These are phyloP conservation scores for Gymnosoma rotundatum DNA, from an alignment of 2,888 invertebrate genomes.

Conservation along the genomic window DNA sequence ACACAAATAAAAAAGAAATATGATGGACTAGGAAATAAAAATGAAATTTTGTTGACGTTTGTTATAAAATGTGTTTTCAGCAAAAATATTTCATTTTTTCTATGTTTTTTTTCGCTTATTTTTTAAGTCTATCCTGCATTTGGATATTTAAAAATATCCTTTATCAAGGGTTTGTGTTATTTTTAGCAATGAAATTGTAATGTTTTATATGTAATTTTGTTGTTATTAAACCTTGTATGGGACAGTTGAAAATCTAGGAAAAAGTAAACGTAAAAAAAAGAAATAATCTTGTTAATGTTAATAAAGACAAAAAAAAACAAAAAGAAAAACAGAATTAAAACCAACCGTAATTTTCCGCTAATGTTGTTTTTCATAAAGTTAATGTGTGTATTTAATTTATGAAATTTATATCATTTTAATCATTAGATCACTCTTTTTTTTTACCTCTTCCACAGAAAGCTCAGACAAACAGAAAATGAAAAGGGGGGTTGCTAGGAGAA, in stretches of 20 bases:
- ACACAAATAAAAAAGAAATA: constrained; percentile 14
- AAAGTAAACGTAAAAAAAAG: neutral
- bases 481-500: constrained; percentile 14
- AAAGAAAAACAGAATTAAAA: constrained; percentile 27
- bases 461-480: neutral
- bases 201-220: constrained; percentile 56
- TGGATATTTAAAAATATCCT: constrained; percentile 72
- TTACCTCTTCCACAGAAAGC: neutral
- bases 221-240: constrained; percentile 47
- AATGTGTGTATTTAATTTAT: constrained; percentile 79
- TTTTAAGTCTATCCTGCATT: constrained; percentile 76
- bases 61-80: constrained; percentile 75
- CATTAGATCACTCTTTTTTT: constrained; percentile 51
- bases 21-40: constrained; percentile 55
- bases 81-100: constrained; percentile 50
- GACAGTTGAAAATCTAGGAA: constrained; percentile 45
- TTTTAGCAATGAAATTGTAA: constrained; percentile 80
- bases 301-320: constrained; percentile 15
- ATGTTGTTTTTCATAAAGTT: constrained; percentile 72
- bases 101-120: constrained; percentile 37
- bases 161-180: constrained; percentile 61
- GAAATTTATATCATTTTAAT: constrained; percentile 78
- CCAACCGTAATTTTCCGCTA: constrained; percentile 73
- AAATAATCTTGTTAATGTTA: constrained; percentile 35
- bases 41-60: constrained; percentile 75